phyloP scores from a whole-genome alignment of 2,888 invertebrate genomes.

The Sycophila texana region DNA sequence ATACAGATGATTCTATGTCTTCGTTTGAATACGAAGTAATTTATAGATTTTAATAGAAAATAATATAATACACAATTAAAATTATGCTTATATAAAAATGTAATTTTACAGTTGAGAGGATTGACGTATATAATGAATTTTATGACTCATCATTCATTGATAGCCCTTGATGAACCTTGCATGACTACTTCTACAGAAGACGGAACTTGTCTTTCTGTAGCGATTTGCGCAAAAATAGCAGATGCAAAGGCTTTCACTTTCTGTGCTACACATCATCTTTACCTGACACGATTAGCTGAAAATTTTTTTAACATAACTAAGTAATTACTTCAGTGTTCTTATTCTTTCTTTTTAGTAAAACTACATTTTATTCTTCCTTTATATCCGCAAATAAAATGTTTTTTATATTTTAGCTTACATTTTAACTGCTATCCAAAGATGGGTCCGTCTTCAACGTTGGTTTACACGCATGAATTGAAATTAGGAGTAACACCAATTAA shows the following conservation, averaged over 20 bases:
- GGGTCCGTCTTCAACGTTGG: too few species aligned
- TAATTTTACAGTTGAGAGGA: constrained; percentile 23
- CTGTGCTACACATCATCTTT: constrained; percentile 40
- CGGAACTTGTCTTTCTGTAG: constrained; percentile 32
- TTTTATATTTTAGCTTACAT: too few species aligned
- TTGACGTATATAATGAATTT: constrained; percentile 16
- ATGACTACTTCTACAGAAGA: neutral
- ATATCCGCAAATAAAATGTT: too few species aligned
- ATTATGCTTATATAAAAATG: neutral
- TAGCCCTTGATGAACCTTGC: constrained; percentile 48
- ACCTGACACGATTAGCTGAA: constrained; percentile 35
- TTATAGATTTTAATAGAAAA: too few species aligned
- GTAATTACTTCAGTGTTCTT: constrained; percentile 26
- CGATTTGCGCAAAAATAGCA: constrained; percentile 35
- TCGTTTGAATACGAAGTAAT: constrained; percentile 20
- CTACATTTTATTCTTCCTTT: neutral
- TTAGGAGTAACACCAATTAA: too few species aligned
- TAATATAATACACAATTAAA: too few species aligned
- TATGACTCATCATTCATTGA: constrained; percentile 29
- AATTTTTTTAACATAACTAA: constrained; percentile 41
- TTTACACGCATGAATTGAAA: too few species aligned
- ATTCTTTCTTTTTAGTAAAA: neutral
- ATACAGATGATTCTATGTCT: neutral
- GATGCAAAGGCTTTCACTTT: constrained; percentile 34
- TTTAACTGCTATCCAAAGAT: too few species aligned